Evolutionary conservation across 2,797 vertebrate genomes (phyloP).

Genomic region (Enteromius viviparus): DNA sequence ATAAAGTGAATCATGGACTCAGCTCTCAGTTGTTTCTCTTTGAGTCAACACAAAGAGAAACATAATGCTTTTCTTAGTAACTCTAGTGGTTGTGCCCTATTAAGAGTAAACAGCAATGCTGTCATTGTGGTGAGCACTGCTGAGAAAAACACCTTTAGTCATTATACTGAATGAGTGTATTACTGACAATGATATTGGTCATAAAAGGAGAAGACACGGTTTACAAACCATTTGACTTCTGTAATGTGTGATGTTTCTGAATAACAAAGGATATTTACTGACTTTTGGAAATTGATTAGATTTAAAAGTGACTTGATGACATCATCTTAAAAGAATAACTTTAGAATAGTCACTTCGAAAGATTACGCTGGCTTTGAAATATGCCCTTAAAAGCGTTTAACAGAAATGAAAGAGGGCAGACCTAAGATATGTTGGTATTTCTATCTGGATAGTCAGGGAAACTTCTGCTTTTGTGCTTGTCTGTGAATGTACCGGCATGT

Average conservation of each 20-base stretch:
- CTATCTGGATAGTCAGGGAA: not conserved
- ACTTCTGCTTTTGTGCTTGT: conserved; percentile 5
- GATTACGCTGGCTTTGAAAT: not conserved
- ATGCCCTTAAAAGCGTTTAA: not conserved
- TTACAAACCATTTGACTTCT: not conserved
- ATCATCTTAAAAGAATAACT: not conserved
- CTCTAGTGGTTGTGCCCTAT: not conserved
- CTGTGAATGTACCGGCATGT: conserved; percentile 22
- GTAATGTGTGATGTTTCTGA: not conserved
- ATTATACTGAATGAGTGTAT: conserved; percentile 18
- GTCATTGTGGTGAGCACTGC: conserved; percentile 39
- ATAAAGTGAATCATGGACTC: not conserved
- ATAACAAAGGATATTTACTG: not conserved
- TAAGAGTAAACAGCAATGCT: conserved; percentile 4
- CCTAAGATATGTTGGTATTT: not conserved
- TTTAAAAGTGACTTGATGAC: not conserved
- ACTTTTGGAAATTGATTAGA: not conserved
- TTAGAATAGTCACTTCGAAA: not conserved
- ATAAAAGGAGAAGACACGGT: not conserved
- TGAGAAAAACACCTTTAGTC: conserved; percentile 32
- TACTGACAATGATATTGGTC: conserved; percentile 15
- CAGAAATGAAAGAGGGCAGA: not conserved
- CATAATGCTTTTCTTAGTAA: conserved; percentile 18
- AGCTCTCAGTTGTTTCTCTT: not conserved
- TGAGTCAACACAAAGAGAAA: not conserved